phyloP scores from a whole-genome alignment of 2,888 invertebrate genomes.

The Dicranocentrus wangi region DNA sequence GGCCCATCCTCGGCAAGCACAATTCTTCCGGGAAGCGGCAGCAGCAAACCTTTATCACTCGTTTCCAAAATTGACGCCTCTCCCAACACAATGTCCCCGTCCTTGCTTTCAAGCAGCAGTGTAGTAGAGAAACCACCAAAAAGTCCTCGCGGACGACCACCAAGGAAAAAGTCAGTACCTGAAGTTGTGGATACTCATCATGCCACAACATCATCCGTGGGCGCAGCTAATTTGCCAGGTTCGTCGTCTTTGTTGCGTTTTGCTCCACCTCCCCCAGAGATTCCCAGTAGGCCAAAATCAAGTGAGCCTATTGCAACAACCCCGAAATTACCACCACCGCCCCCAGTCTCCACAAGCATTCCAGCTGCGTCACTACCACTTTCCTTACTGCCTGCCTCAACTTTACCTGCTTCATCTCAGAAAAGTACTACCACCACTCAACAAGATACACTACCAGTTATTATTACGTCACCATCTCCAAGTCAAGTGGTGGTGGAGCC shows the following conservation, averaged over 20 bases:
- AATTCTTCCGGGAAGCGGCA: neutral
- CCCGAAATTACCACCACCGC: slow-evolving; percentile 17
- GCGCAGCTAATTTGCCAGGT: neutral
- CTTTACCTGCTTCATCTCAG: neutral
- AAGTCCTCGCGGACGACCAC: slow-evolving; percentile 42
- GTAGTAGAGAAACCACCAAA: slow-evolving; percentile 20
- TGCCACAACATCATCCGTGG: no score
- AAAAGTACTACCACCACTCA: neutral
- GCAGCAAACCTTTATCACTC: slow-evolving; percentile 23
- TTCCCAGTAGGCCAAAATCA: slow-evolving; percentile 35
- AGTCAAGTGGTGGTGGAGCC: neutral
- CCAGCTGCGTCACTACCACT: slow-evolving; percentile 11
- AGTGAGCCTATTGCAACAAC: slow-evolving; percentile 18
- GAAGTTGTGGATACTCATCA: no score
- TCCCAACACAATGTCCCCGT: slow-evolving; percentile 13
- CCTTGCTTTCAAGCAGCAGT: neutral
- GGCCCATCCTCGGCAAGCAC: slow-evolving; percentile 31
- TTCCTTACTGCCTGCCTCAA: slow-evolving; percentile 3
- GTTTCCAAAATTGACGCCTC: slow-evolving; percentile 16
- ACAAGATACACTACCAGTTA: neutral
- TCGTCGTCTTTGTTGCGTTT: slow-evolving; percentile 5
- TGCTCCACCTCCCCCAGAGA: slow-evolving; percentile 31
- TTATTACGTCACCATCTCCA: neutral
- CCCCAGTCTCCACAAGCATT: slow-evolving; percentile 5
- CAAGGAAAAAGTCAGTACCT: slow-evolving; percentile 47